Evolutionary conservation across 2,888 invertebrate genomes (phyloP), one percentile per base, ranked within the genome.

Genomic region (Xiphydria camelus): DNA sequence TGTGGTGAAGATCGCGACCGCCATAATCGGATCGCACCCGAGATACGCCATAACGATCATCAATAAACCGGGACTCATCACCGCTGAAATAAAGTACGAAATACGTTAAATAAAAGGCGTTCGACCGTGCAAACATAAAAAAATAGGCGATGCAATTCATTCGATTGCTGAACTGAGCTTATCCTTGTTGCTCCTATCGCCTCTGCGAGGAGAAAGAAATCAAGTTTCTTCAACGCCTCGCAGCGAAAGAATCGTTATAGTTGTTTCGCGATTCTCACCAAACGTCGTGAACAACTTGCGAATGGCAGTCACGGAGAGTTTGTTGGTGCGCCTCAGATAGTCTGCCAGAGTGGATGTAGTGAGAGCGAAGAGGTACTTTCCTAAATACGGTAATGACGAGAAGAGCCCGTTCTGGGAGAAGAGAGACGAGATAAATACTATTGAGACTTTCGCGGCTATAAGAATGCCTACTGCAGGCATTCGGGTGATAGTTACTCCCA

Each of bases 381-480:
- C 91, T 55, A 93, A 78, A 77, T 92, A 93, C 0, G 93, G 93
- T 39, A 93, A 79, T 34, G 92, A 91, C 0, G 91, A 91, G 25
- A 90, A 79, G 1, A 91, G 77, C 1, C 92, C 91, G 68, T 93
- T 93, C 86, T 91, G 76, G 19, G 61, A 66, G 57, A 51, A 66
- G 48, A 45, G n/a, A 51, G 49, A 25, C 19, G 18, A 26, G 20
- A 32, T 5, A 21, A 19, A 31, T 26, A 12, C 9, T 29, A 29
- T 29, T 12, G 4, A 9, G n/a, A n/a, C 2, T 23, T 2, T n/a
- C n/a, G n/a, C n/a, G 12, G 4, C 15, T 29, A 14, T 10, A 4
- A 29, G 3, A n/a, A 2, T 12, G 12, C 9, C 7, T 29, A 6
- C 14, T 12, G 10, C 14, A 23, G 9, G 23, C 3, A n/a, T n/a